Evolutionary conservation across 2,797 vertebrate genomes (phyloP), one percentile per base, ranked within the genome.

Genomic region (Tapera naevia): DNA sequence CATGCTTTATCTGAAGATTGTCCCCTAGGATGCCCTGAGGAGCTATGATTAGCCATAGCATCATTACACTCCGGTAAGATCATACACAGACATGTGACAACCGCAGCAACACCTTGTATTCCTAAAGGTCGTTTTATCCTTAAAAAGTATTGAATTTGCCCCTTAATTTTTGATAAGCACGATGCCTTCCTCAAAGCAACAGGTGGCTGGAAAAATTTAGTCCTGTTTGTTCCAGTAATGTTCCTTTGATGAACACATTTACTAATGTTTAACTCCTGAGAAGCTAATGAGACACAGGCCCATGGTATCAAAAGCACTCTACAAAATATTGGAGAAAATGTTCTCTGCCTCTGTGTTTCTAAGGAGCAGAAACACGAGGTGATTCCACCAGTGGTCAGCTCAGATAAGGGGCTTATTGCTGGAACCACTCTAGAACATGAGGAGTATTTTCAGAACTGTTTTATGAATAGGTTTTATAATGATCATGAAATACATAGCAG

Each of bases 221-320:
- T 66, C 75, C 76, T 3, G 9, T 89, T 89, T 73, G 24, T 84
- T 89, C 74, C 80, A 74, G 57, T 80, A 41, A 82, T 87, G 93
- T 89, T 83, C 64, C 11, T 72, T 71, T 70, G 32, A 65, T 62
- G 39, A 54, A 80, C 3, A 0, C 19, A 23, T 75, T 86, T 73
- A 75, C 43, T 60, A 27, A 67, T 4, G 22, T 46, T 75, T 87
- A 76, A 65, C 25, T 88, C 69, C 79, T 69, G 33, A 60, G 37
- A 91, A 78, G 30, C 33, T 83, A 32, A 69, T 62, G 58, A 89
- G 69, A 78, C 18, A 56, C 32, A 41, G 9, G 13, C 37, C 72
- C 17, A 13, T 17, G 35, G 48, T 50, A 67, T 28, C 46, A 56
- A 62, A 61, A 60, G 41, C 54, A 46, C 51, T 45, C n/a, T 1